Evolutionary conservation across 2,797 vertebrate genomes (phyloP), one percentile per base, ranked within the genome.

Genomic region (Columba guinea): DNA sequence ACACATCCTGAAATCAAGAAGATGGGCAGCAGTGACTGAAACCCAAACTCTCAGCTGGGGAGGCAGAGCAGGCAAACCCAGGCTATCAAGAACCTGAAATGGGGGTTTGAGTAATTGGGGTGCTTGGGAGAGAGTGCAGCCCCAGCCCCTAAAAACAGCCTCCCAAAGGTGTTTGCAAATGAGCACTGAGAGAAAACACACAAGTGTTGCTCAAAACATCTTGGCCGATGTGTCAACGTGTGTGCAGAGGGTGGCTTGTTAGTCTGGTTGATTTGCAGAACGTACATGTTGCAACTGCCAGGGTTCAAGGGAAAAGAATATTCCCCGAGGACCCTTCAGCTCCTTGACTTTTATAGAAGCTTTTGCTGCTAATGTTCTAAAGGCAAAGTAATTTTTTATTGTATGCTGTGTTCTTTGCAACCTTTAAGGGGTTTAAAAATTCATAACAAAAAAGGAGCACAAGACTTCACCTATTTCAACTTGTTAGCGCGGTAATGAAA

Each of bases 351-450:
- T 82, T 68, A n/a, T 14, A 52, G 75, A 53, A 74, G 62, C 67
- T 88, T 79, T 78, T 63, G 69, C 59, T 93, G 76, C 83, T 65
- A 78, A 78, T 78, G 86, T 69, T 91, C 34, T 65, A 27, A 87
- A 85, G 58, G 56, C 64, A n/a, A 18, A 77, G 44, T 13, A 2
- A 3, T 64, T 93, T 87, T 85, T 92, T 63, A 56, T 94, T 34
- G 32, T 76, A 12, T 46, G 11, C 51, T 17, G 30, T 41, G 27
- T 89, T 87, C 92, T 87, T 65, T 87, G 93, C 51, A 55, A 26
- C 22, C 13, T 28, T 76, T 26, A 20, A 86, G 37, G 39, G 51
- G 44, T 58, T 96, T 85, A 89, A 95, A 91, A 92, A 89, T 92
- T 76, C 55, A 35, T 90, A 44, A 9, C 13, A 30, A 46, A 26